Evolutionary conservation across 2,888 invertebrate species (phyloP), one percentile per base, ranked within the genome.

Genomic region (Caradrina kadenii): DNA sequence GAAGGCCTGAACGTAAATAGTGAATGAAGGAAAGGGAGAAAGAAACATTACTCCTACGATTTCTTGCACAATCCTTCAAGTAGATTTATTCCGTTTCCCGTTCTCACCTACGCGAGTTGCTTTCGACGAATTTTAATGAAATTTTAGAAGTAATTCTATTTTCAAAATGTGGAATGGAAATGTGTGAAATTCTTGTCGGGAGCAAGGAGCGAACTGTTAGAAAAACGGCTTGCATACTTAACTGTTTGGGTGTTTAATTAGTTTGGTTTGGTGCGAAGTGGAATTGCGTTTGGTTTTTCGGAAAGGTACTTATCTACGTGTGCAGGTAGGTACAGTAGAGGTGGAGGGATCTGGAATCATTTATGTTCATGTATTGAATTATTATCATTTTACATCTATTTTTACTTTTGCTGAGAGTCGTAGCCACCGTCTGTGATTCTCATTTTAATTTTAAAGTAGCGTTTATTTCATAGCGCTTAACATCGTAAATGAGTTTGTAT

Each of bases 101-200:
- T 50, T 53, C 54, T 59, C 61, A 63, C 63, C 31, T 55, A 61
- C 26, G 72, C 13, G 56, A 56, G 50, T 61, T 53, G 35, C 54
- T 61, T 48, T 48, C 63, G 35, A 21, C 26, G 64, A 79, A 81
- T 70, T 78, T 80, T 79, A 67, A 80, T 81, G 69, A 76, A 81
- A 72, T 68, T 70, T 69, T 65, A 58, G 58, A 62, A 75, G 65
- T 61, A 71, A 64, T 64, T 63, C 48, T 49, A 45, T 62, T 54
- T 45, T 21, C 53, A 19, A 59, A 48, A 53, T 61, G 42, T 58
- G 45, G 42, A 56, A 17, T 35, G 45, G 45, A 55, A 76, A 73
- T 58, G 60, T 50, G 63, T 11, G 26, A 22, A 63, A 75, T 58
- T 54, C 17, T 49, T 64, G 62, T 58, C 54, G 52, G 22, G 54